Conservation (phyloP, 2,888 invertebrate species). For the Eristalinus sepulchralis region DNA sequence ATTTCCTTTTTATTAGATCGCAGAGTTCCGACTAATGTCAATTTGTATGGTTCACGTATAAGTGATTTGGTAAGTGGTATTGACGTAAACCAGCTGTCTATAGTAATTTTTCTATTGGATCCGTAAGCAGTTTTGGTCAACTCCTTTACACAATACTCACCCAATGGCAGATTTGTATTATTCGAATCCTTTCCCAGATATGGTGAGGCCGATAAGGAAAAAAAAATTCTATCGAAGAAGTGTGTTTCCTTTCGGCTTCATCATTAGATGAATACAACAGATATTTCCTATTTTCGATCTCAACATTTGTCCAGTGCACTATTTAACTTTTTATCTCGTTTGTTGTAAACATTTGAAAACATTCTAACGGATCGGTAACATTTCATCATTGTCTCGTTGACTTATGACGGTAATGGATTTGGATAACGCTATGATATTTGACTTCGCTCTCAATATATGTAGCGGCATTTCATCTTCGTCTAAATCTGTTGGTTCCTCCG, state of each 20-base stretch:
- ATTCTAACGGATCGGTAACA: slow-evolving; percentile 1
- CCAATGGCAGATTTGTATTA: slow-evolving; percentile 40
- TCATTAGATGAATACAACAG: slow-evolving; percentile 19
- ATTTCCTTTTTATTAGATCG: slow-evolving; percentile 76
- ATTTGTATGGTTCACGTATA: slow-evolving; percentile 73
- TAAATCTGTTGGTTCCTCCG: no score
- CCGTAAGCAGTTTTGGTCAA: slow-evolving; percentile 57
- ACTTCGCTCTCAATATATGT: not conserved
- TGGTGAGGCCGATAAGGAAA: slow-evolving; percentile 38
- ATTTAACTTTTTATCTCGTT: slow-evolving; percentile 9
- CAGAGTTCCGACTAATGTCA: slow-evolving; percentile 72
- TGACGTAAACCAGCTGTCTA: slow-evolving; percentile 77
- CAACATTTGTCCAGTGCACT: slow-evolving; percentile 1
- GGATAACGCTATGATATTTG: not conserved
- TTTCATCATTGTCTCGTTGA: not conserved
- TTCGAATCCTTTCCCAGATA: slow-evolving; percentile 52
- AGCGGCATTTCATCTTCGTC: no score
- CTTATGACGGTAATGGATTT: slow-evolving; percentile 10
- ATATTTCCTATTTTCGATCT: slow-evolving; percentile 33
- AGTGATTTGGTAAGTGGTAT: slow-evolving; percentile 74
- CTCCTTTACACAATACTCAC: slow-evolving; percentile 54
- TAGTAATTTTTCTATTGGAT: slow-evolving; percentile 60
- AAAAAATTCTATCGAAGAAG: slow-evolving; percentile 36
- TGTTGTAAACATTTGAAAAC: slow-evolving; percentile 12
- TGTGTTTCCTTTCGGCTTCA: slow-evolving; percentile 42